Evolutionary conservation across 2,113 vertebrate species (phyloP), one percentile per base, ranked within the genome.

Genomic region (Lagopus leucura): DNA sequence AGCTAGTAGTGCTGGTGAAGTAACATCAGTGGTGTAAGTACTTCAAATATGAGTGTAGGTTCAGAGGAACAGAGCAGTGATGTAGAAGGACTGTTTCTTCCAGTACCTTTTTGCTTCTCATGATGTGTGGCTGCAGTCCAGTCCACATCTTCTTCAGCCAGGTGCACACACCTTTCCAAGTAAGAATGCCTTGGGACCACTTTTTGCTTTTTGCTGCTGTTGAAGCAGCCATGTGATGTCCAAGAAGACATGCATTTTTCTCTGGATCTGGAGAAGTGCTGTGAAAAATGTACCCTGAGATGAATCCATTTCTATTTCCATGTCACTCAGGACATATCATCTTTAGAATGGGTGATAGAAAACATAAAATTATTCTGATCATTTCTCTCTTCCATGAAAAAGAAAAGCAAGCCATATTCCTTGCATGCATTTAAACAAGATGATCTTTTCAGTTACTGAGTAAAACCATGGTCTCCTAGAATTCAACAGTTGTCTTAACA

Each of bases 91-190:
- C 3, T 28, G 42, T 7, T 34, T 21, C 58, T 77, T 61, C n/a
- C 42, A 86, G 40, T 1, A 73, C 45, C 22, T 80, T 71, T 89
- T 72, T 1, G 2, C 2, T 64, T 70, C 58, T 65, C 24, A 16
- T 0, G 0, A 30, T 16, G 16, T 3, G 10, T n/a, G 40, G 11
- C 40, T 82, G 22, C 34, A 73, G 34, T 5, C 8, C 28, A 69
- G 32, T 5, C 8, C 13, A 43, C 8, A 76, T 82, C 54, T 36
- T 22, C 48, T 87, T 61, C 48, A 89, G 32, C 5, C 9, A 14
- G 7, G 8, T 54, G 2, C 18, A 36, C 13, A 4, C 0, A 0
- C 2, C 2, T 48, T 86, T 76, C 27, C 28, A 70, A 72, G 25
- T 34, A 63, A 72, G 4, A 52, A 11, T 36, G 16, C 72, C 25